phyloP scores from a whole-genome alignment of 2,888 invertebrate genomes.

The Heliconius charithonia region DNA sequence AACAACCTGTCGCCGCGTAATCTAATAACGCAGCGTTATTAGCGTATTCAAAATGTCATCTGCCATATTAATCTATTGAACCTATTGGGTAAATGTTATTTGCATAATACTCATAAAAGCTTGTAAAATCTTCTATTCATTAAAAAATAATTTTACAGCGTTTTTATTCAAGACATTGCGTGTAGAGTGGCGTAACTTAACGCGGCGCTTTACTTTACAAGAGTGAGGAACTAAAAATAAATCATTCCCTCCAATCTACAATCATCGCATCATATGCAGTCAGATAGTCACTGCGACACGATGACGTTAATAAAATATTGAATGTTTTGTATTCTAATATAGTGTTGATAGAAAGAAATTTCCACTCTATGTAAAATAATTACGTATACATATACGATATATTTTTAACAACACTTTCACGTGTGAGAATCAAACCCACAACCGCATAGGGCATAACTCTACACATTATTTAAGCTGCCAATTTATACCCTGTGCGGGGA shows the following conservation, averaged over 20 bases:
- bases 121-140: not conserved
- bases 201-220: not conserved
- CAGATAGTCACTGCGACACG: too few species aligned
- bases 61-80: slow-evolving; percentile 27
- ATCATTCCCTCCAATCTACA: not conserved
- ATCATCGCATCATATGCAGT: too few species aligned
- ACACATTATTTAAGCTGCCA: not conserved
- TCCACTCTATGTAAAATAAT: not conserved
- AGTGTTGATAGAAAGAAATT: not conserved
- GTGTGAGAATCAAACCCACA: not conserved
- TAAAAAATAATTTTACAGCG: not conserved
- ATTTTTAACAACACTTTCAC: not conserved
- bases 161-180: not conserved
- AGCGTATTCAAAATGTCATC: slow-evolving; percentile 37
- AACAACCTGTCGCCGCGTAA: slow-evolving; percentile 28
- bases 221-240: not conserved
- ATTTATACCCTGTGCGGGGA: not conserved
- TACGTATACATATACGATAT: not conserved
- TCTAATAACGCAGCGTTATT: slow-evolving; percentile 1
- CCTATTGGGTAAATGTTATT: slow-evolving; percentile 35
- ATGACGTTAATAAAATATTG: too few species aligned
- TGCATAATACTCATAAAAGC: slow-evolving; percentile 31
- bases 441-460: not conserved
- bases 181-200: not conserved
- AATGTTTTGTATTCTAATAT: not conserved